A percentile compares a stretch with the other conserved stretches of the same genome.
These are phyloP conservation scores for Drosophila paracracens DNA, from an alignment of 2,888 invertebrate genomes.

Conservation along the genomic window DNA sequence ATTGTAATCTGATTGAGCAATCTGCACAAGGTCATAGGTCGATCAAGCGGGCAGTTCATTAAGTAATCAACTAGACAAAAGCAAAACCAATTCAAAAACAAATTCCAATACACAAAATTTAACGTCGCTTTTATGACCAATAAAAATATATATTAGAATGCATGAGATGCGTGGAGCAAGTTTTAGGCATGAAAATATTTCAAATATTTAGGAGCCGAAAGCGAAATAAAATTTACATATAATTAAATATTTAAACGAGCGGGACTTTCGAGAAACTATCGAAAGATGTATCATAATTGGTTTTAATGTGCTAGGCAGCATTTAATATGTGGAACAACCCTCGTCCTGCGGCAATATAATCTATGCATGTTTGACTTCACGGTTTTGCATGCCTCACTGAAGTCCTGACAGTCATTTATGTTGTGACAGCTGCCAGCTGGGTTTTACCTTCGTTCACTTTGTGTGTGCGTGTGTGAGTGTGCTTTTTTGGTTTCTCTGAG, in stretches of 20 bases:
- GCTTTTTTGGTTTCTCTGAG: neutral
- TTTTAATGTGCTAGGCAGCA: conserved; percentile 6
- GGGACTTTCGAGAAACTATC: neutral
- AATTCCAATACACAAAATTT: neutral
- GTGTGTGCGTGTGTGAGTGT: neutral
- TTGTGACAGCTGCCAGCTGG: conserved; percentile 56
- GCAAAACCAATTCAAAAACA: neutral
- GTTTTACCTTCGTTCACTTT: conserved; percentile 34
- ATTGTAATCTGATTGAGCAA: conserved; percentile 28
- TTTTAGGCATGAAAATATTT: neutral
- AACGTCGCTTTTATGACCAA: conserved; percentile 1
- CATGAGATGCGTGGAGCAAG: neutral
- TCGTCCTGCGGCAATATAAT: conserved; percentile 26
- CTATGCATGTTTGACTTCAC: conserved; percentile 48
- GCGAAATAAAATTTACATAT: neutral
- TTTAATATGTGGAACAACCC: conserved; percentile 6
- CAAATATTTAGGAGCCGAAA: neutral
- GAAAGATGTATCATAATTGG: conserved; percentile 3
- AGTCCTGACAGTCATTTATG: conserved; percentile 49
- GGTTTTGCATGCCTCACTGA: conserved; percentile 50
- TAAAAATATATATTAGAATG: neutral
- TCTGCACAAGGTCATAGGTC: conserved; percentile 25
- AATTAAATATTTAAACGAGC: neutral
- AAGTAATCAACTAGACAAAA: neutral
- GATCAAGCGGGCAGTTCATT: conserved; percentile 23